These are phyloP conservation scores for Centropristis striata DNA, from an alignment of 2,113 vertebrate species.

Conservation along the genomic window DNA sequence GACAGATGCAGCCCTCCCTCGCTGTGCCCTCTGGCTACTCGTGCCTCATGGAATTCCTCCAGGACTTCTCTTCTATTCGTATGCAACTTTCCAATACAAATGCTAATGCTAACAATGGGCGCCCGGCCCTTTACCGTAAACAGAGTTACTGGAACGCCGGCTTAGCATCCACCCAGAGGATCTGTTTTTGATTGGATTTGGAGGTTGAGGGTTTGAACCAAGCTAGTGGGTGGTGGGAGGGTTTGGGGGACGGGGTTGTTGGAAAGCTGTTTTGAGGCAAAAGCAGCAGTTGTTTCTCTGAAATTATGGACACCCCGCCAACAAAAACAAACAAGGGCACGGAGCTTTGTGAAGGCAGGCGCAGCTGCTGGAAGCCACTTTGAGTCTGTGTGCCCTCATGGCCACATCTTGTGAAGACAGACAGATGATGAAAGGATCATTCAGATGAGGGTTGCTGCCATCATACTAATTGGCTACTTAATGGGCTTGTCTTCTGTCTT, in stretches of 20 bases:
- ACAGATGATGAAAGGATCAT: conserved; percentile 74
- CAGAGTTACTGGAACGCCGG: conserved; percentile 55
- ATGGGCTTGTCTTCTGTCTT: conserved; percentile 65
- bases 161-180: conserved; percentile 71
- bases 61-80: conserved; percentile 65
- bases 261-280: conserved; percentile 62
- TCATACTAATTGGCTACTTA: conserved; percentile 80
- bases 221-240: conserved; percentile 39
- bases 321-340: conserved; percentile 71
- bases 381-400: conserved; percentile 46
- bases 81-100: conserved; percentile 77
- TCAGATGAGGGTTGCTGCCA: conserved; percentile 69
- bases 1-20: conserved; percentile 67
- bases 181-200: conserved; percentile 77
- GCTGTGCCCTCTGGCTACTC: conserved; percentile 60
- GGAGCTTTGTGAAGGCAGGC: conserved; percentile 53
- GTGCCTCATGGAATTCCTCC: conserved; percentile 71
- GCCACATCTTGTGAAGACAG: conserved; percentile 61
- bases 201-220: conserved; percentile 55
- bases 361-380: conserved; percentile 69
- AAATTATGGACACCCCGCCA: conserved; percentile 76
- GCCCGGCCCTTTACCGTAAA: conserved; percentile 56
- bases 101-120: conserved; percentile 71
- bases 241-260: not conserved
- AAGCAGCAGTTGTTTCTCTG: conserved; percentile 66